A percentile compares a stretch with the other conserved stretches of the same genome.
These are phyloP conservation scores for Watsonalla binaria DNA, from an alignment of 2,888 invertebrate genomes.

Conservation along the genomic window DNA sequence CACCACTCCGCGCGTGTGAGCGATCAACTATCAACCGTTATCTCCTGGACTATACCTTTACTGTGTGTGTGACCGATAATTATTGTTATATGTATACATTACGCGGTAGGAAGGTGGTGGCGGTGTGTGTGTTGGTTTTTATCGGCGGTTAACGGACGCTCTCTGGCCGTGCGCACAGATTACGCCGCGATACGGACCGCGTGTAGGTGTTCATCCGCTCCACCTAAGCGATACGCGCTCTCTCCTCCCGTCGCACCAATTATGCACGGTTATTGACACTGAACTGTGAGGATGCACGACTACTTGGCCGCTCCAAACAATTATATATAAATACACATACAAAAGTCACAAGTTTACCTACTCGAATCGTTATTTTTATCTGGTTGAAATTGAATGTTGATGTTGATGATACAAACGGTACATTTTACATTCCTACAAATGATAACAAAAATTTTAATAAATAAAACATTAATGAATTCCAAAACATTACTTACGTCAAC, in stretches of 20 bases:
- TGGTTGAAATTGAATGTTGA: no score
- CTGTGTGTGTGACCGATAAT: constrained; percentile 47
- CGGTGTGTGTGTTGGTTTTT: constrained; percentile 48
- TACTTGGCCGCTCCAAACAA: neutral
- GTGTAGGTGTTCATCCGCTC: constrained; percentile 66
- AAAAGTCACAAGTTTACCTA: no score
- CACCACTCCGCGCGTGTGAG: constrained; percentile 34
- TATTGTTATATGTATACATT: constrained; percentile 41
- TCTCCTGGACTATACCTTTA: constrained; percentile 28
- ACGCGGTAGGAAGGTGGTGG: constrained; percentile 49
- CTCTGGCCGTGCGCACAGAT: constrained; percentile 54
- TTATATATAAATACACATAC: no score
- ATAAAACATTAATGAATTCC: neutral
- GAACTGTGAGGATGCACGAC: neutral
- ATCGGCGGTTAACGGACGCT: constrained; percentile 66
- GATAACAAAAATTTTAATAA: neutral
- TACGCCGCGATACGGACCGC: constrained; percentile 35
- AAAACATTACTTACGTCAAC: neutral
- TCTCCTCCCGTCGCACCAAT: neutral
- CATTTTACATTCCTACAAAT: no score
- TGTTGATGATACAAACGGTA: no score
- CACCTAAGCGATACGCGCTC: constrained; percentile 31
- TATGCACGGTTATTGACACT: neutral
- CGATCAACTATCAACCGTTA: constrained; percentile 47
- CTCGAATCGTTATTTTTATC: no score